phyloP scores from a whole-genome alignment of 2,797 vertebrate genomes.

The Steatocranus sp. region DNA sequence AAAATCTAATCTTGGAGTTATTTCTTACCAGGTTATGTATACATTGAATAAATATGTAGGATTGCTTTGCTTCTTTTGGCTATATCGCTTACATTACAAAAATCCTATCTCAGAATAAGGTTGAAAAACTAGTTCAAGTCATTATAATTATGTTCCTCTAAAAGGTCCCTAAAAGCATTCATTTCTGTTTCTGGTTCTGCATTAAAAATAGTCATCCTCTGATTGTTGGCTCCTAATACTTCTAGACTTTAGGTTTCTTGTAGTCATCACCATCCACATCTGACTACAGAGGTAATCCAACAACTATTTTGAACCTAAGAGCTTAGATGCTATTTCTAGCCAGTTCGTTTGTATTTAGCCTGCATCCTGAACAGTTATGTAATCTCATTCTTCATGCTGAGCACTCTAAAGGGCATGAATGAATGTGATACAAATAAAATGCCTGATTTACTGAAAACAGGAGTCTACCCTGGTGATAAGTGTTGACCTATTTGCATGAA shows the following conservation, averaged over 20 bases:
- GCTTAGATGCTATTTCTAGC: background rate
- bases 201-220: background rate
- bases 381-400: background rate
- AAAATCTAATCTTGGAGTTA: background rate
- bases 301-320: background rate
- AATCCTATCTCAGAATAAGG: background rate
- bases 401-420: background rate
- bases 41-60: background rate
- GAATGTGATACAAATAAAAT: background rate
- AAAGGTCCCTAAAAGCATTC: background rate
- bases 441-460: slow-evolving; percentile 4
- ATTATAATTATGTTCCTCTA: background rate
- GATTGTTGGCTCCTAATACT: background rate
- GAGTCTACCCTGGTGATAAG: slow-evolving; percentile 11
- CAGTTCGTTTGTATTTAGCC: background rate
- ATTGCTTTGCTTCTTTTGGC: background rate
- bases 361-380: background rate
- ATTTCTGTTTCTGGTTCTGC: background rate
- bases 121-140: background rate
- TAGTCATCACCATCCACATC: background rate
- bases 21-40: background rate
- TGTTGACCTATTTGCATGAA: slow-evolving; percentile 53
- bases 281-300: background rate
- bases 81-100: background rate
- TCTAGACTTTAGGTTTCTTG: background rate